A percentile compares a stretch with the other conserved stretches of the same genome.
These are phyloP conservation scores for Fratercula arctica DNA, from an alignment of 2,797 vertebrate genomes.

Conservation along the genomic window DNA sequence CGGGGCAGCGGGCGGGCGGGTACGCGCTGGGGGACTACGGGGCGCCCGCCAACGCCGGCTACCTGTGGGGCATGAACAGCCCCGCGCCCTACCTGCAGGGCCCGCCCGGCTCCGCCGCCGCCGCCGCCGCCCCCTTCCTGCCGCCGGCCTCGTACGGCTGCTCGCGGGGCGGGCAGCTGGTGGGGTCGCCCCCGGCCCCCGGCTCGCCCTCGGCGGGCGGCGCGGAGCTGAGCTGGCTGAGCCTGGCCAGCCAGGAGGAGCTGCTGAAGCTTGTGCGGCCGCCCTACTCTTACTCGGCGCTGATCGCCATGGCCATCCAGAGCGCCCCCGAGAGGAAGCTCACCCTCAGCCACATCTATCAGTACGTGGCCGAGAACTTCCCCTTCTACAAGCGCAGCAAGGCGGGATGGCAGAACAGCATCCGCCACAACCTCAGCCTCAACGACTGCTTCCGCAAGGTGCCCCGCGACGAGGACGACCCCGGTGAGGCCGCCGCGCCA, in stretches of 20 bases:
- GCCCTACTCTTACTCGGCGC: conserved; percentile 96
- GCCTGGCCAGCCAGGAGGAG: conserved; percentile 93
- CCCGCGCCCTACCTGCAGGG: conserved; percentile 86
- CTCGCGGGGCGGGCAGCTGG: conserved; percentile 52
- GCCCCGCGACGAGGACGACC: conserved; percentile 95
- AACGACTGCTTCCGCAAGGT: conserved; percentile 99
- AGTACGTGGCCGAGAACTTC: conserved; percentile 96
- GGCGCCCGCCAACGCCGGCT: conserved; percentile 79
- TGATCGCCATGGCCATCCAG: conserved; percentile 99
- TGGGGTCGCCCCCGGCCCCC: conserved; percentile 73
- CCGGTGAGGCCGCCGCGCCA: conserved; percentile 81
- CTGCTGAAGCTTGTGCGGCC: conserved; percentile 95
- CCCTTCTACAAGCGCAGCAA: conserved; percentile 98
- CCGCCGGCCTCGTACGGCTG: conserved; percentile 79
- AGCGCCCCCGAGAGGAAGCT: conserved; percentile 93
- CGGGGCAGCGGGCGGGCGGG: conserved; percentile 78
- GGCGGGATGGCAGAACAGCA: conserved; percentile 98
- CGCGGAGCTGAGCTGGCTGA: conserved; percentile 91
- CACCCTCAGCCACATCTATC: conserved; percentile 96
- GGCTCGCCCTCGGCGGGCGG: conserved; percentile 82
- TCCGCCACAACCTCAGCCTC: conserved; percentile 93
- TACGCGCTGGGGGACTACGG: conserved; percentile 89
- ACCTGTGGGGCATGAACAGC: conserved; percentile 88
- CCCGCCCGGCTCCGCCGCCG: conserved; percentile 63
- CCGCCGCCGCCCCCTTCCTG: conserved; percentile 72